Evolutionary conservation across 2,113 vertebrate genomes (phyloP), one percentile per base, ranked within the genome.

Genomic region (Diphyllodes magnificus): DNA sequence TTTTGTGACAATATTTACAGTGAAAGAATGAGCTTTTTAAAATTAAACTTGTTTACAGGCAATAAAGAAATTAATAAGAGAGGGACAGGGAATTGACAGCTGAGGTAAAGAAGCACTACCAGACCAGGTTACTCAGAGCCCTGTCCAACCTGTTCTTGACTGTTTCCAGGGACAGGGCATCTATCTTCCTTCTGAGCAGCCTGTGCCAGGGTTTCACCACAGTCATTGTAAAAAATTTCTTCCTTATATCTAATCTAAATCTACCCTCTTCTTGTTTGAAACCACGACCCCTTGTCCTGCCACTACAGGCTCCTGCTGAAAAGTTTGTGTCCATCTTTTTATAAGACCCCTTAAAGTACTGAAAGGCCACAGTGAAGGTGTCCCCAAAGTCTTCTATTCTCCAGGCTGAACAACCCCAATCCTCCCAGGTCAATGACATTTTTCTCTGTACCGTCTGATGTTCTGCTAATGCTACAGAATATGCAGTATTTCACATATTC

Each of bases 311-410:
- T 39, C 11, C 57, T 9, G 3, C 7, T 40, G 18, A 31, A 40
- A 56, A 30, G 6, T 64, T 57, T 64, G 13, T 49, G 18, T 6
- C 21, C 5, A 17, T 22, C 13, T 47, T 69, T 69, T 28, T 47
- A 17, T 18, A 75, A 50, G 13, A 3, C 0, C 0, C 6, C 24
- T 68, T 56, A 35, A 61, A 11, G 15, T 28, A 71, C 9, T n/a
- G 22, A 59, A 20, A 25, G 7, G 10, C 31, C 27, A 13, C 40
- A n/a, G 7, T 22, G 42, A 66, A 66, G 27, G 7, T 66, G 15
- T 66, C 31, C 13, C 51, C 3, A 17, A 15, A 65, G 25, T 20
- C 39, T 56, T 76, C 45, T 44, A 5, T 69, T 63, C 40, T 42
- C 13, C n/a, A 78, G 45, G 13, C 13, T 23, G 8, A 92, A 71